These are phyloP conservation scores for Clytia hemisphaerica DNA, from an alignment of 30 jellyfish, hydroid and myxozoan genomes.

Conservation along the genomic window DNA sequence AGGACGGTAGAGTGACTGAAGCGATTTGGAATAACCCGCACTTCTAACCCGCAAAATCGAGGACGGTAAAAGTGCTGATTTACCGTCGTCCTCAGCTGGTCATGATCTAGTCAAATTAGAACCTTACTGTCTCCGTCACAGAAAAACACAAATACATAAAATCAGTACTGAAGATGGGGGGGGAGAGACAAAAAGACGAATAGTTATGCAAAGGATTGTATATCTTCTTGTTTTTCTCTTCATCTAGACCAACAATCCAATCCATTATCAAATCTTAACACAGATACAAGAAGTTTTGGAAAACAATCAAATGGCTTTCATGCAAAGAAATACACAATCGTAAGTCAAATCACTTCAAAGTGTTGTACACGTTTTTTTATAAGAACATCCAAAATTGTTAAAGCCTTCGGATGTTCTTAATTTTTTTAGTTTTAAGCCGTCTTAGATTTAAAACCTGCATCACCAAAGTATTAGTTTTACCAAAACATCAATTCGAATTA, in stretches of 20 bases:
- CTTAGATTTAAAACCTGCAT: background rate
- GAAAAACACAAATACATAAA: too few relatives aligned
- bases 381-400: background rate
- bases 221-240: background rate
- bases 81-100: too few relatives aligned
- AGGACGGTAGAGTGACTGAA: too few relatives aligned
- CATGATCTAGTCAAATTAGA: too few relatives aligned
- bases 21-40: too few relatives aligned
- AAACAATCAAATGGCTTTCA: constrained; percentile 13
- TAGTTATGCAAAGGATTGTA: background rate
- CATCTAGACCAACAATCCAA: constrained; percentile 29
- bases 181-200: too few relatives aligned
- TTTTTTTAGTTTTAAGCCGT: background rate
- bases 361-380: background rate
- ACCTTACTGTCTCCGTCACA: too few relatives aligned
- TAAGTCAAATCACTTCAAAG: background rate
- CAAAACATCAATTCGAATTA: too few relatives aligned
- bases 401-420: background rate
- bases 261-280: constrained; percentile 2
- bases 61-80: too few relatives aligned
- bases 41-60: too few relatives aligned
- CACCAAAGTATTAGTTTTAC: background rate
- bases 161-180: too few relatives aligned
- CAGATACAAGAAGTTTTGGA: constrained; percentile 15
- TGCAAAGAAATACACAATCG: constrained; percentile 5